phyloP scores from a whole-genome alignment of 2,888 invertebrate genomes.

The Cheilosia pagana region DNA sequence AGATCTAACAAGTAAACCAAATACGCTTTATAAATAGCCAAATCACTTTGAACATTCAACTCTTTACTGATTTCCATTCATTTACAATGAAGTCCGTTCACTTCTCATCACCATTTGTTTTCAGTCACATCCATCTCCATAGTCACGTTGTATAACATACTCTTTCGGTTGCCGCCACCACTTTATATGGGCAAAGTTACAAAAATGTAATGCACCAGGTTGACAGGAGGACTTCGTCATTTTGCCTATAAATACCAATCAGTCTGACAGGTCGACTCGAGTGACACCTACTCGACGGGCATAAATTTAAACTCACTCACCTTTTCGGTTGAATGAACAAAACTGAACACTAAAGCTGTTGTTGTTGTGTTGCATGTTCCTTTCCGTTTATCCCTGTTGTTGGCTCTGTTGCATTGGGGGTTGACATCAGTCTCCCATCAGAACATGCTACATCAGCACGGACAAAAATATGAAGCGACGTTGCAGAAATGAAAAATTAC shows the following conservation, averaged over 20 bases:
- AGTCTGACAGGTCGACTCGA: conserved; percentile 59
- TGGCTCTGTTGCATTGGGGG: not conserved
- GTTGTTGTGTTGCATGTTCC: not conserved
- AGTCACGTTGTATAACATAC: conserved; percentile 4
- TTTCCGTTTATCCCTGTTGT: not conserved
- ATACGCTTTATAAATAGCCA: not conserved
- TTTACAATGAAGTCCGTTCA: conserved; percentile 2
- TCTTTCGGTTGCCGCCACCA: not conserved
- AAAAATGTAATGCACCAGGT: conserved; percentile 55
- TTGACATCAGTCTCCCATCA: conserved; percentile 1
- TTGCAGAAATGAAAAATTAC: conserved; percentile 52
- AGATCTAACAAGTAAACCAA: no score
- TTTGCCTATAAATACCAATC: conserved; percentile 74
- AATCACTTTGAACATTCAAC: not conserved
- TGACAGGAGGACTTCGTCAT: conserved; percentile 69
- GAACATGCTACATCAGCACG: conserved; percentile 17
- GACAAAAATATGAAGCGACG: conserved; percentile 49
- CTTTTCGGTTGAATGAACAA: conserved; percentile 41
- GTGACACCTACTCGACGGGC: conserved; percentile 56
- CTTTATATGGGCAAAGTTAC: not conserved
- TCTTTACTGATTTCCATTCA: not conserved
- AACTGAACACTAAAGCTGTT: not conserved
- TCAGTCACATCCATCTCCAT: not conserved
- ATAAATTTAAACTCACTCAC: conserved; percentile 66
- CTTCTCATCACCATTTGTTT: conserved; percentile 20